Conservation (phyloP, 2,888 invertebrate genomes). For the Protophormia terraenovae region DNA sequence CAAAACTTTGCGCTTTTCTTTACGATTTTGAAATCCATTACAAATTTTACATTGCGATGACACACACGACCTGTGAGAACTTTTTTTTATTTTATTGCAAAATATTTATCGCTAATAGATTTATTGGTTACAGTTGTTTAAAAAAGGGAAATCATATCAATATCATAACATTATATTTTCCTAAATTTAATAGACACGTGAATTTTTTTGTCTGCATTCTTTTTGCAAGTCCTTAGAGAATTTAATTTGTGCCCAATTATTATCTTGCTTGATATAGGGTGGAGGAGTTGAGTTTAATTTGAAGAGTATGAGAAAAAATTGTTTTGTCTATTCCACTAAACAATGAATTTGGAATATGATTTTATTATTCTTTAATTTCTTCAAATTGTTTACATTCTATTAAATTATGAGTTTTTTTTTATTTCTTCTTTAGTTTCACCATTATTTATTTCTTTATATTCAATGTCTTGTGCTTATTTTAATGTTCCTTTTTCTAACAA, state of each 20-base stretch:
- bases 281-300: background rate
- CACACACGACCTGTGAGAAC: slow-evolving; percentile 64
- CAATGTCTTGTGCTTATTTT: slow-evolving; percentile 42
- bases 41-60: slow-evolving; percentile 51
- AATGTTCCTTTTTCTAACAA: slow-evolving; percentile 16
- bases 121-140: slow-evolving; percentile 71
- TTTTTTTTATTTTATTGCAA: slow-evolving; percentile 63
- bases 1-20: slow-evolving; percentile 54
- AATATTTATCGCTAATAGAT: slow-evolving; percentile 78
- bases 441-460: slow-evolving; percentile 54
- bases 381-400: slow-evolving; percentile 81
- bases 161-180: slow-evolving; percentile 34
- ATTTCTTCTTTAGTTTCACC: slow-evolving; percentile 68
- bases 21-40: slow-evolving; percentile 58
- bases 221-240: slow-evolving; percentile 49
- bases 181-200: slow-evolving; percentile 37
- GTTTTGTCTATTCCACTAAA: slow-evolving; percentile 35
- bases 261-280: background rate
- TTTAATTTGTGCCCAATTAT: slow-evolving; percentile 29
- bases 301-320: slow-evolving; percentile 47
- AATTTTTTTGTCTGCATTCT: background rate
- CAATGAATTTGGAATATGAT: slow-evolving; percentile 51
- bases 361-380: slow-evolving; percentile 80
- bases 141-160: slow-evolving; percentile 46
- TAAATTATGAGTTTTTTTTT: slow-evolving; percentile 76